Percentiles rank a stretch among this genome's conserved stretches.
These are phyloP conservation scores for Colletes latitarsis DNA, from an alignment of 1,140 invertebrate species.

Conservation along the genomic window DNA sequence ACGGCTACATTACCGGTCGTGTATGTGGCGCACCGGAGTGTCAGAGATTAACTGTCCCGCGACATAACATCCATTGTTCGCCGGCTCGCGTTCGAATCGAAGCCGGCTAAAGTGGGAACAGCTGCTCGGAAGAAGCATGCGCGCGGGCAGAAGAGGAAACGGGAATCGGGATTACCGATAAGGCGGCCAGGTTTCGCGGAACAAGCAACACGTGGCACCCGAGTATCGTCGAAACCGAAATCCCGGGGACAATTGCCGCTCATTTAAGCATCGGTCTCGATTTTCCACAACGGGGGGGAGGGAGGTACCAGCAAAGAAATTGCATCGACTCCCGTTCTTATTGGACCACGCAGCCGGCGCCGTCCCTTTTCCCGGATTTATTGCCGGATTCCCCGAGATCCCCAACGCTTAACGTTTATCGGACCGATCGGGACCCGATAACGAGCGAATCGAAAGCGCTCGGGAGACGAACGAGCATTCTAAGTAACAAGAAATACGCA, in stretches of 20 bases:
- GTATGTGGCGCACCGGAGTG: not conserved
- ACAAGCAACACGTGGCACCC: constrained; percentile 38
- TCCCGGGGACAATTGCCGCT: constrained; percentile 22
- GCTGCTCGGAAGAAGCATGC: constrained; percentile 13
- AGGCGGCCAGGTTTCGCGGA: constrained; percentile 38
- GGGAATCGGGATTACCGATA: constrained; percentile 49
- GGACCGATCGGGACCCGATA: not conserved
- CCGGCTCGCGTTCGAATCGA: constrained; percentile 10
- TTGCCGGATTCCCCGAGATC: not conserved
- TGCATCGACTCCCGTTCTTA: not conserved
- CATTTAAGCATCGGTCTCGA: constrained; percentile 9
- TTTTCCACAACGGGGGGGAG: not conserved
- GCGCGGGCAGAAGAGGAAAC: not conserved
- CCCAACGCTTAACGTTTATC: not conserved
- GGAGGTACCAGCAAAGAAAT: not conserved
- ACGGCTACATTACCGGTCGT: constrained; percentile 9
- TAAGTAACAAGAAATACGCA: no score
- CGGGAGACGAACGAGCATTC: no score
- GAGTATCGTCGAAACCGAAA: constrained; percentile 1
- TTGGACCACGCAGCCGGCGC: not conserved
- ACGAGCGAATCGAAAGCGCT: not conserved
- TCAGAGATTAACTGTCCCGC: constrained; percentile 56
- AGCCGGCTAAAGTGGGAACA: constrained; percentile 35
- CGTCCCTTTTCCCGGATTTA: not conserved
- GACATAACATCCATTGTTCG: constrained; percentile 52